phyloP scores from a whole-genome alignment of 2,888 invertebrate species.

The Nomada lathburiana region DNA sequence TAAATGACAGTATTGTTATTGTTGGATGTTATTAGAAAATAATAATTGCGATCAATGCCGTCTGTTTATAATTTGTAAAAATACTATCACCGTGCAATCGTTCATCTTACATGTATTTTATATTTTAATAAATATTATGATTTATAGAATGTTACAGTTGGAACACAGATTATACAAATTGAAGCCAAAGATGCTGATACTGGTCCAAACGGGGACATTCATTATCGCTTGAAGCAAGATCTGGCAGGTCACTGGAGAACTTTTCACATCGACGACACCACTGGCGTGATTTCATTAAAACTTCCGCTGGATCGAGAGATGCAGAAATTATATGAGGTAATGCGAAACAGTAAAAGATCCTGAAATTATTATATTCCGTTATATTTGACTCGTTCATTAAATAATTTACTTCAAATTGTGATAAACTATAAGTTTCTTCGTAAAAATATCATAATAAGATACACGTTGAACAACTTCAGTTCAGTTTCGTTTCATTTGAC shows the following conservation, averaged over 20 bases:
- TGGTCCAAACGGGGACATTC: constrained; percentile 95
- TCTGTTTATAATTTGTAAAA: too few species aligned
- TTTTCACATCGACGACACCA: constrained; percentile 92
- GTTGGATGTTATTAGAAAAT: background rate
- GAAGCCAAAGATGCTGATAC: constrained; percentile 95
- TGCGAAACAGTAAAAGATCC: background rate
- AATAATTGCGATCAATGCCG: too few species aligned
- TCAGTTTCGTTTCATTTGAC: too few species aligned
- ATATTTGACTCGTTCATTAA: too few species aligned
- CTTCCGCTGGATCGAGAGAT: constrained; percentile 91
- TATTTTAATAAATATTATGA: background rate
- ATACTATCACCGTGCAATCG: background rate
- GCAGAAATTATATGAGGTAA: constrained; percentile 94
- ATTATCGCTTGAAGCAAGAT: constrained; percentile 93
- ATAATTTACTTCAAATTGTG: too few species aligned
- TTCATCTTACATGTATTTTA: background rate
- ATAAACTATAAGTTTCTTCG: too few species aligned
- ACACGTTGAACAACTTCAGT: too few species aligned
- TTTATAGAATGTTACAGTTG: constrained; percentile 92
- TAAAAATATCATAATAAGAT: too few species aligned
- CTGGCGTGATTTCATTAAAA: constrained; percentile 91
- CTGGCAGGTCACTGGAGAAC: constrained; percentile 92
- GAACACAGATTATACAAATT: constrained; percentile 92
- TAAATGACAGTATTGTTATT: background rate
- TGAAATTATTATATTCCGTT: background rate